phyloP scores from a whole-genome alignment of 2,113 vertebrate genomes.

The Trichomycterus rosablanca region DNA sequence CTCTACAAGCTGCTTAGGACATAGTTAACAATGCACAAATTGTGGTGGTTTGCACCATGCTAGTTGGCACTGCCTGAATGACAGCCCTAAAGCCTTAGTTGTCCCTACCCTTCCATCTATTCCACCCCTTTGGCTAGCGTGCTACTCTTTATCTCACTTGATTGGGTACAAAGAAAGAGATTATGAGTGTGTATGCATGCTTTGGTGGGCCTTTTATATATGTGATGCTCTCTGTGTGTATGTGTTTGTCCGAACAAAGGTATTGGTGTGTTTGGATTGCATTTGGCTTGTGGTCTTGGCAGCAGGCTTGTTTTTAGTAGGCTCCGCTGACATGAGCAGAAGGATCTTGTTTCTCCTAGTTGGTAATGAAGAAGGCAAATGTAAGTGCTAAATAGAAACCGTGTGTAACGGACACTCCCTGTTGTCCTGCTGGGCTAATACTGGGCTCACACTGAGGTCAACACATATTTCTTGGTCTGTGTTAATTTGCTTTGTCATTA shows the following conservation, averaged over 20 bases:
- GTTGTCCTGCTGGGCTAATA: conserved; percentile 60
- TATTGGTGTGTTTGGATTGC: too few species aligned
- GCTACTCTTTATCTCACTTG: conserved; percentile 77
- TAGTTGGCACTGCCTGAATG: conserved; percentile 49
- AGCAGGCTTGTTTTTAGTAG: conserved; percentile 55
- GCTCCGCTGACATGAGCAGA: conserved; percentile 53
- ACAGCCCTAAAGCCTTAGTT: conserved; percentile 31
- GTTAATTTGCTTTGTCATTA: conserved; percentile 95
- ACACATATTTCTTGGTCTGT: conserved; percentile 86
- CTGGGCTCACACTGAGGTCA: conserved; percentile 78
- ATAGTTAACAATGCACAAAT: conserved; percentile 32
- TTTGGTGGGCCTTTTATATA: conserved; percentile 50
- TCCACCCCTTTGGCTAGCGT: conserved; percentile 61
- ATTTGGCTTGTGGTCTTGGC: conserved; percentile 34
- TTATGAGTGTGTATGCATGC: conserved; percentile 49
- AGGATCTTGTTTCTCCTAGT: conserved; percentile 50
- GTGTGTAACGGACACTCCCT: conserved; percentile 65
- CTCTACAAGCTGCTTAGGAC: conserved; percentile 9
- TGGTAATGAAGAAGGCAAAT: conserved; percentile 35
- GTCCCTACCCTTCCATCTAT: conserved; percentile 21
- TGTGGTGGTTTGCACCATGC: conserved; percentile 28
- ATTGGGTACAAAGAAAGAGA: conserved; percentile 68
- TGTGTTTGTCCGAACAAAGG: conserved; percentile 32
- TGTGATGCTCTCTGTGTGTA: conserved; percentile 40
- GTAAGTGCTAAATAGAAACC: conserved; percentile 62